These are phyloP conservation scores for Microtus montanus DNA, from an alignment of 2,113 vertebrate genomes.

Conservation along the genomic window DNA sequence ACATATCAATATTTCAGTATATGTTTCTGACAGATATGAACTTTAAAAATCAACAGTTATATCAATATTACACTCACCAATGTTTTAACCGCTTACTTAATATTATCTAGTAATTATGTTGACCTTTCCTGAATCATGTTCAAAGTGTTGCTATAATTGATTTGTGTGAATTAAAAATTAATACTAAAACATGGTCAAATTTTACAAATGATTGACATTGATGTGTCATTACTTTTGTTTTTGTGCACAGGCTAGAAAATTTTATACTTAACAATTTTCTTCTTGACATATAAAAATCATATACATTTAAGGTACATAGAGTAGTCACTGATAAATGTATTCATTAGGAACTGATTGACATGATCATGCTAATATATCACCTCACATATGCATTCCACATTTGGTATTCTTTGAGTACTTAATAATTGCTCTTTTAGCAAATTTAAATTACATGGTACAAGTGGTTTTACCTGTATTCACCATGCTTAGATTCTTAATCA, in stretches of 20 bases:
- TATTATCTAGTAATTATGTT: conserved; percentile 2
- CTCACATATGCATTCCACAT: not conserved
- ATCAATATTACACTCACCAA: not conserved
- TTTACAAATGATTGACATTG: conserved; percentile 10
- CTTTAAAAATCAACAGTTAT: conserved; percentile 1
- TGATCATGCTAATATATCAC: not conserved
- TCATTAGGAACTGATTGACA: not conserved
- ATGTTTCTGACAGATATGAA: conserved; percentile 32
- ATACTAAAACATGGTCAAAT: not conserved
- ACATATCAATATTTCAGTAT: not conserved
- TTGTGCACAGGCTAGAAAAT: not conserved
- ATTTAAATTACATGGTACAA: not conserved
- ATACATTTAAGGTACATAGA: not conserved
- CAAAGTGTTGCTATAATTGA: not conserved
- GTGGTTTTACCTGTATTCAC: not conserved
- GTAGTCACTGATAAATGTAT: not conserved
- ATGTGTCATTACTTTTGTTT: not conserved
- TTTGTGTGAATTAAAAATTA: conserved; percentile 10
- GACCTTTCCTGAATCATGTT: conserved; percentile 27
- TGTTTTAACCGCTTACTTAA: not conserved
- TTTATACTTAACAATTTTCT: not conserved
- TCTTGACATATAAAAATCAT: not conserved
- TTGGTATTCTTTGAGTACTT: not conserved
- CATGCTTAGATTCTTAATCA: not conserved
- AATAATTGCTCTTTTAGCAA: not conserved